These are phyloP conservation scores for Cryptus viduatorius DNA, from an alignment of 2,888 invertebrate species.

Conservation along the genomic window DNA sequence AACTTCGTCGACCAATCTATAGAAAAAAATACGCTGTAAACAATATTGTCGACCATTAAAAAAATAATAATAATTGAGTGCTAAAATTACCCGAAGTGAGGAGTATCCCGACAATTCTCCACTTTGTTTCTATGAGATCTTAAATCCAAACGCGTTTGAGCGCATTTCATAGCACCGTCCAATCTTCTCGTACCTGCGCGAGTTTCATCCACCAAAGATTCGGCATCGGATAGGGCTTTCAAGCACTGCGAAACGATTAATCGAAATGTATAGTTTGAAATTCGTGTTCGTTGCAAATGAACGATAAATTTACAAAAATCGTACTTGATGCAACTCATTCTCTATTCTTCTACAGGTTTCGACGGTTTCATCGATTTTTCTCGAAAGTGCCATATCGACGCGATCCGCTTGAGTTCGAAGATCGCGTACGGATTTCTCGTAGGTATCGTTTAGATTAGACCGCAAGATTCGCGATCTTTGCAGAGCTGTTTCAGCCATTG, in stretches of 20 bases:
- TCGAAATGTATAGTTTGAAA: not conserved
- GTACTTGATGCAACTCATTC: conserved; percentile 66
- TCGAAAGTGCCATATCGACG: conserved; percentile 85
- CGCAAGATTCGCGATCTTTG: conserved; percentile 85
- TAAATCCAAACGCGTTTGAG: conserved; percentile 67
- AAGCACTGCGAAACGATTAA: conserved; percentile 61
- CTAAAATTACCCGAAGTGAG: conserved; percentile 68
- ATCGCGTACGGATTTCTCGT: conserved; percentile 85
- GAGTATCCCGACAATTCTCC: conserved; percentile 70
- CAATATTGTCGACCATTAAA: not conserved
- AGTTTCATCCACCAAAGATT: conserved; percentile 59
- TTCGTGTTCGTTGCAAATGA: not conserved
- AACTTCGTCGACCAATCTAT: conserved; percentile 81
- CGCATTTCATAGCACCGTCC: conserved; percentile 71
- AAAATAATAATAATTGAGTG: not conserved
- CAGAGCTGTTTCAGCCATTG: conserved; percentile 85
- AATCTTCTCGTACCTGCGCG: conserved; percentile 62
- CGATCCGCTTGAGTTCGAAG: conserved; percentile 86
- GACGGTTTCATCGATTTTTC: conserved; percentile 80
- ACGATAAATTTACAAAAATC: not conserved
- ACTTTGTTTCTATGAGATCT: conserved; percentile 62
- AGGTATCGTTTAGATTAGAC: conserved; percentile 81
- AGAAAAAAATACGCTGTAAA: not conserved
- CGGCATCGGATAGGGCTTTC: conserved; percentile 65
- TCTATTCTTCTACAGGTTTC: conserved; percentile 67